Base-by-base conservation (phyloP, 2,113 vertebrate genomes). In the Phainopepla nitens region DNA sequence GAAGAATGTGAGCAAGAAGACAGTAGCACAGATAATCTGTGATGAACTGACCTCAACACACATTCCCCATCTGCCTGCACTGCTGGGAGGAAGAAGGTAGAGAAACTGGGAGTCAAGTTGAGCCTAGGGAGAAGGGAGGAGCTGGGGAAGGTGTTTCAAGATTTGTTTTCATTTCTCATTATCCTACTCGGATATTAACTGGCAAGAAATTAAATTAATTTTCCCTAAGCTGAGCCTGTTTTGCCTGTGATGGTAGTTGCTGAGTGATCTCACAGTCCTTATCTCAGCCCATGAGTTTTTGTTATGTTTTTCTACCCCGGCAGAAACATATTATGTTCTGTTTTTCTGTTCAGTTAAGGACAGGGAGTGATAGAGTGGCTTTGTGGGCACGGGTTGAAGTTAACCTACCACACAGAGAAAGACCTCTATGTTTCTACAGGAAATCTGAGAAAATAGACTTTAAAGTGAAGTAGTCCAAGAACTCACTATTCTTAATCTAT, bases 21-120 rank as follows among this genome's bases (percentile, higher is more conserved):
- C 20, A 66, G 17, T 3, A 21, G 36, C 27, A 68, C 24, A 87
- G 66, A 42, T 14, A 62, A 14, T 2, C 5, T 60, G 15, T 11
- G 29, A 65, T 18, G 15, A 45, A 36, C 6, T 29, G 29, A 53
- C 18, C 2, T 3, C 42, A 75, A 25, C 5, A 35, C 4, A 14
- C 58, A 64, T 9, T 53, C 39, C 16, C 2, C 20, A 1, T 33
- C 16, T 21, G 21, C 22, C 56, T 65, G 45, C 0, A 0, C 31
- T 5, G 10, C n/a, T 53, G 4, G 3, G 11, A 4, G 13, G 11
- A n/a, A 76, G 17, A 24, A 79, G 10, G 11, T 1, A 47, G 42
- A 62, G 69, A 53, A 81, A 44, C 3, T 1, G 5, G 17, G 42
- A 47, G 13, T 24, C 27, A 84, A 47, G 20, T 8, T 33, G 9